Base-by-base conservation (phyloP, 2,113 vertebrate species). In the Gymnorhina tibicen region DNA sequence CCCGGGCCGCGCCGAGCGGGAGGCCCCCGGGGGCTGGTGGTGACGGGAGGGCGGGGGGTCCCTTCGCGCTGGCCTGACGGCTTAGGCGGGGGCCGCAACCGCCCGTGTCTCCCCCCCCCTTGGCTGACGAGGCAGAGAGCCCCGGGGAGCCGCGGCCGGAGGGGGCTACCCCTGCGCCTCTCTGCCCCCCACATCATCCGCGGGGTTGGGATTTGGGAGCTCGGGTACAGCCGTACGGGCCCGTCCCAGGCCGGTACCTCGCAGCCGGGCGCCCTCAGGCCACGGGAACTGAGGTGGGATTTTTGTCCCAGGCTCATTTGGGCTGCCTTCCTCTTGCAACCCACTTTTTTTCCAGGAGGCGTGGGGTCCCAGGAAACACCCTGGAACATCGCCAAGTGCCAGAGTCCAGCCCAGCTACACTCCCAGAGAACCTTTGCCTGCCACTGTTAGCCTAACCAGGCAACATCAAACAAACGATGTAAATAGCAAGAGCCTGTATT, bases 1-100 rank as follows among this genome's bases (percentile, higher is more conserved):
- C 88, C 93, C 93, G 82, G 93, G 91, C 90, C 33, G 78, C 26
- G 66, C 55, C 16, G 88, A 75, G 85, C 93, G 82, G 94, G 92
- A 87, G 75, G 75, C 67, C 87, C 79, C 73, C 75, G 75, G 90
- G 94, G 94, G 86, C 81, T 58, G 91, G 9, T 72, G 80, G 58
- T 27, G 79, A 18, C 35, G 67, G 92, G 37, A 35, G 59, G 22
- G 68, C 35, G 59, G 56, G 70, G 63, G 69, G 77, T 60, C 89
- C 15, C 18, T 77, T 20, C 3, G 52, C 42, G 10, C 11, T 50
- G 76, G 19, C 63, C 39, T 32, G 55, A 3, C 1, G 67, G 72
- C 3, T 35, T 1, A 3, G 16, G 32, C 21, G 18, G 23, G 13
- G 41, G 22, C 21, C 5, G 53, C 15, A 13, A 8, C 18, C 13